These are phyloP conservation scores for Tachyglossus aculeatus DNA, from an alignment of 2,797 vertebrate species.

Conservation along the genomic window DNA sequence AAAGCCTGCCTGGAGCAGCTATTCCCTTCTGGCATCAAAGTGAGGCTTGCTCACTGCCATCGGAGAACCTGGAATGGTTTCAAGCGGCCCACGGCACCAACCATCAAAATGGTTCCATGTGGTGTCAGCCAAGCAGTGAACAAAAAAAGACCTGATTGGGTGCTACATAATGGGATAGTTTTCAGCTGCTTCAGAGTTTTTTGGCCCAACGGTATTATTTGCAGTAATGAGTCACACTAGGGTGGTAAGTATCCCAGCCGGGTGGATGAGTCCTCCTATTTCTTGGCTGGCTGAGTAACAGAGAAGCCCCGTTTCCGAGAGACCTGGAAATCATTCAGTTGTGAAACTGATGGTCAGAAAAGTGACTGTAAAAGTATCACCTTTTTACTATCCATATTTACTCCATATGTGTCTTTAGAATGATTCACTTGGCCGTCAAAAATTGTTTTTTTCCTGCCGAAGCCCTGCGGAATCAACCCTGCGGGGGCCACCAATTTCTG, in stretches of 20 bases:
- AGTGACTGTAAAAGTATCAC: constrained; percentile 56
- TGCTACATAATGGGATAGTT: constrained; percentile 43
- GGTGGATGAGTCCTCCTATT: background rate
- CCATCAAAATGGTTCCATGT: constrained; percentile 53
- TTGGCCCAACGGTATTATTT: constrained; percentile 23
- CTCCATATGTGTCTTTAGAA: constrained; percentile 55
- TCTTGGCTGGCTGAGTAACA: background rate
- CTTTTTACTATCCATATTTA: constrained; percentile 48
- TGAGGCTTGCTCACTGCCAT: background rate
- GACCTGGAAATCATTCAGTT: constrained; percentile 33
- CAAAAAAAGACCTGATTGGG: constrained; percentile 37
- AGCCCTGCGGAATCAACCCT: background rate
- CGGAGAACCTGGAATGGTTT: background rate
- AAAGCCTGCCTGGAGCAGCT: background rate
- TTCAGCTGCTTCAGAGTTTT: constrained; percentile 39
- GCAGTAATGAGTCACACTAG: constrained; percentile 38
- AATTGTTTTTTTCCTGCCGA: constrained; percentile 30
- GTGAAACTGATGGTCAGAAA: constrained; percentile 39
- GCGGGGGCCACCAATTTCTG: no score
- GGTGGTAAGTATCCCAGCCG: background rate
- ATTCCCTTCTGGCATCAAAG: constrained; percentile 48
- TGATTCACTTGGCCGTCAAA: constrained; percentile 29
- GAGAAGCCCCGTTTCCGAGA: constrained; percentile 2
- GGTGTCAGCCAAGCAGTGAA: background rate
- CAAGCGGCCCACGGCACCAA: background rate